Percentiles rank a stretch among this genome's conserved stretches.
phyloP scores from a whole-genome alignment of 1,140 invertebrate species.

The Magallana angulata region DNA sequence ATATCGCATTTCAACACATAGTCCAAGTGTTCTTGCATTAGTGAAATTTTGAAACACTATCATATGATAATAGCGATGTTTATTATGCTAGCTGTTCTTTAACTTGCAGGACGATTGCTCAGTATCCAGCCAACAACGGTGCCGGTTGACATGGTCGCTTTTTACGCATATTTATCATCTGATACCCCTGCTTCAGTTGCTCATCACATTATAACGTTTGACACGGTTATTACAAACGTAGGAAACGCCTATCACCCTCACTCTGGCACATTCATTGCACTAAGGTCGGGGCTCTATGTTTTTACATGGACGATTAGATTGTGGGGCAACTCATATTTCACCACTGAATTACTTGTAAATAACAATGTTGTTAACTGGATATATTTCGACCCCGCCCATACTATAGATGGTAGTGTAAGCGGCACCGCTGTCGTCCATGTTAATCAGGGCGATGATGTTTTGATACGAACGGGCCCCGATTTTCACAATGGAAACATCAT shows the following conservation, averaged over 20 bases:
- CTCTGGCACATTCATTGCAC: not conserved
- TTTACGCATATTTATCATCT: constrained; percentile 5
- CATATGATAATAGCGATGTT: too few relatives aligned
- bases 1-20: too few relatives aligned
- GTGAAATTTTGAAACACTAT: too few relatives aligned
- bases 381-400: too few relatives aligned
- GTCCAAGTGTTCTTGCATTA: too few relatives aligned
- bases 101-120: not conserved
- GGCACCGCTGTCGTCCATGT: too few relatives aligned
- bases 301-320: not conserved
- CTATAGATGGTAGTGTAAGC: too few relatives aligned
- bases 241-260: not conserved
- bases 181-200: not conserved
- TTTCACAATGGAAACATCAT: not conserved
- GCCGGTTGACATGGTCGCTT: not conserved
- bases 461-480: not conserved
- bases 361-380: too few relatives aligned
- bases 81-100: too few relatives aligned
- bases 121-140: not conserved
- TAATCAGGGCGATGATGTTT: too few relatives aligned
- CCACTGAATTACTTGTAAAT: too few relatives aligned
- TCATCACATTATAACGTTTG: not conserved
- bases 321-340: too few relatives aligned
- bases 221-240: constrained; percentile 5
- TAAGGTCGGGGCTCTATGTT: not conserved